Percentiles rank a stretch among this genome's conserved stretches.
These are phyloP conservation scores for Cryptocheilus praepositus DNA, from an alignment of 2,888 invertebrate genomes.

Conservation along the genomic window DNA sequence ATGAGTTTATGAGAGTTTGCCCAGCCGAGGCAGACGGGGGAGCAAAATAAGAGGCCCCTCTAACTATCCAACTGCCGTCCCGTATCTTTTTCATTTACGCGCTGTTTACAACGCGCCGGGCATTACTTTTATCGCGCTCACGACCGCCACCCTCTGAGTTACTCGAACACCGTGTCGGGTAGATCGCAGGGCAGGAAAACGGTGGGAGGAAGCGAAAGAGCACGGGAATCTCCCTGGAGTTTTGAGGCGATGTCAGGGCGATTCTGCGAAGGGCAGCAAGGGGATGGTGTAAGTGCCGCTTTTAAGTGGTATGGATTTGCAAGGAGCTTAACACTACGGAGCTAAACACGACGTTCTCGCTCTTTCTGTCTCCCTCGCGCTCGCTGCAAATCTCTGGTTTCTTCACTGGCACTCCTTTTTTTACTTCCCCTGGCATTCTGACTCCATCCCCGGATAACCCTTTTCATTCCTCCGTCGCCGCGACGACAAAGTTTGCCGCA, in stretches of 20 bases:
- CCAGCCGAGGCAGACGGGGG: slow-evolving; percentile 17
- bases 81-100: slow-evolving; percentile 66
- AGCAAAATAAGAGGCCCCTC: slow-evolving; percentile 59
- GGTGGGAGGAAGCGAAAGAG: slow-evolving; percentile 9
- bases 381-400: not conserved
- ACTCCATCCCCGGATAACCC: not conserved
- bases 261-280: not conserved
- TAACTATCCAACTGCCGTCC: slow-evolving; percentile 63
- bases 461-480: not conserved
- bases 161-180: slow-evolving; percentile 19
- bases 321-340: not conserved
- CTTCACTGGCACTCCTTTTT: not conserved
- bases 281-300: not conserved
- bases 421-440: not conserved
- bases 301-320: slow-evolving; percentile 21
- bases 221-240: slow-evolving; percentile 1
- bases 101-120: slow-evolving; percentile 61
- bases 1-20: slow-evolving; percentile 62
- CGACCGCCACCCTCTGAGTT: slow-evolving; percentile 33
- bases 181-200: slow-evolving; percentile 11
- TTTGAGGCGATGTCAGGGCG: too few relatives aligned
- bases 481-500: too few relatives aligned
- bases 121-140: slow-evolving; percentile 57
- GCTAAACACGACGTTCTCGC: not conserved
- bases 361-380: not conserved